phyloP scores from a whole-genome alignment of 2,888 invertebrate genomes.

The Dicroscelio sp. region DNA sequence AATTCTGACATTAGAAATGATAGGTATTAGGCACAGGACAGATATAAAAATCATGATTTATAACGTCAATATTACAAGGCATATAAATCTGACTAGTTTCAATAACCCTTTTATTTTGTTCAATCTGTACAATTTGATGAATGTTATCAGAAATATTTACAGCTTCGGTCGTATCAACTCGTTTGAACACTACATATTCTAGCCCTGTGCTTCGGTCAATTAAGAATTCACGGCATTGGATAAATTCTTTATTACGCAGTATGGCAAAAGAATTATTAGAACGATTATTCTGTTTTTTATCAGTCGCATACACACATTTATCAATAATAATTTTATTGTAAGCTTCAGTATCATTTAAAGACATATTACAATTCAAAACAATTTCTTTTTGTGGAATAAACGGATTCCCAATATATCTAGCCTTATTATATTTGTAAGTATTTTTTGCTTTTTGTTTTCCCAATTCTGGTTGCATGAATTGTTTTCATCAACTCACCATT shows the following conservation, averaged over 20 bases:
- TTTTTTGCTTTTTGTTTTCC: too few relatives aligned
- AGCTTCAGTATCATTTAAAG: conserved; percentile 13
- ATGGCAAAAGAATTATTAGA: conserved; percentile 41
- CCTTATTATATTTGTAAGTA: too few relatives aligned
- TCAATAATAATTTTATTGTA: conserved; percentile 32
- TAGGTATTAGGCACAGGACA: background rate
- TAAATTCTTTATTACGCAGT: conserved; percentile 9
- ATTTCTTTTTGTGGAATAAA: conserved; percentile 15
- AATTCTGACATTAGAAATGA: background rate
- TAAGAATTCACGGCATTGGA: conserved; percentile 29
- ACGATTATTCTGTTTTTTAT: conserved; percentile 15
- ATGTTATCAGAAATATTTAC: background rate
- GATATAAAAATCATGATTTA: background rate
- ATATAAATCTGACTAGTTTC: background rate
- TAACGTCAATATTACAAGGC: background rate
- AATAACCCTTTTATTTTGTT: background rate
- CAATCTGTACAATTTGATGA: background rate
- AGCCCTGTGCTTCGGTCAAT: background rate
- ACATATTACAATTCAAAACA: conserved; percentile 24
- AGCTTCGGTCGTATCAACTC: background rate
- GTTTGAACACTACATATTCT: background rate
- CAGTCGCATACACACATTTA: conserved; percentile 18
- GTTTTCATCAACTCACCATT: conserved; percentile 67
- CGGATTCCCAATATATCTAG: conserved; percentile 13
- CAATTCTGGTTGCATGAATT: conserved; percentile 68